Conservation (phyloP, 2,113 vertebrate genomes). For the Strigops habroptila region DNA sequence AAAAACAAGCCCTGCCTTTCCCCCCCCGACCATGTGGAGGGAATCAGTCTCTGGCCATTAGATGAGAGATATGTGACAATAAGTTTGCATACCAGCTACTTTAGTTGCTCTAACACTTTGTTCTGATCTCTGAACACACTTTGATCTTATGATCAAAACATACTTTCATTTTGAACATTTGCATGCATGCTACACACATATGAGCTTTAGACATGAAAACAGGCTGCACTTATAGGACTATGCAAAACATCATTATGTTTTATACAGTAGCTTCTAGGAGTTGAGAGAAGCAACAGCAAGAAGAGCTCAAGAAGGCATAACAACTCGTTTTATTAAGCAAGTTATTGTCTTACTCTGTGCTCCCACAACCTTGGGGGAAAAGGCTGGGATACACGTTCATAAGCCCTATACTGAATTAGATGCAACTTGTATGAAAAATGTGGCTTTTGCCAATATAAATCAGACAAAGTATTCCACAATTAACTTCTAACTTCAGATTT, state of each 20-base stretch:
- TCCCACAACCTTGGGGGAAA: neutral
- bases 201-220: neutral
- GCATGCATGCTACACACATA: neutral
- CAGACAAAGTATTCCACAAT: neutral
- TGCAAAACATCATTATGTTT: neutral
- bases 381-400: neutral
- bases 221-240: neutral
- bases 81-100: neutral
- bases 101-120: neutral
- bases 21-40: neutral
- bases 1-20: neutral
- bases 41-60: neutral
- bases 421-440: neutral
- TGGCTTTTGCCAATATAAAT: neutral
- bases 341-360: neutral
- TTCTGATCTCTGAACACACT: neutral
- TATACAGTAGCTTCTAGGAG: neutral
- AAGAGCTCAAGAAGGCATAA: neutral
- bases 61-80: neutral
- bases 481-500: neutral
- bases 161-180: conserved; percentile 23
- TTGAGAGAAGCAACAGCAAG: neutral
- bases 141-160: conserved; percentile 18
- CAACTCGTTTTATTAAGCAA: neutral
- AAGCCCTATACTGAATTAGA: neutral